Percentiles rank a stretch among this genome's conserved stretches.
phyloP scores from a whole-genome alignment of 2,888 invertebrate species.

The Megamerina dolium region DNA sequence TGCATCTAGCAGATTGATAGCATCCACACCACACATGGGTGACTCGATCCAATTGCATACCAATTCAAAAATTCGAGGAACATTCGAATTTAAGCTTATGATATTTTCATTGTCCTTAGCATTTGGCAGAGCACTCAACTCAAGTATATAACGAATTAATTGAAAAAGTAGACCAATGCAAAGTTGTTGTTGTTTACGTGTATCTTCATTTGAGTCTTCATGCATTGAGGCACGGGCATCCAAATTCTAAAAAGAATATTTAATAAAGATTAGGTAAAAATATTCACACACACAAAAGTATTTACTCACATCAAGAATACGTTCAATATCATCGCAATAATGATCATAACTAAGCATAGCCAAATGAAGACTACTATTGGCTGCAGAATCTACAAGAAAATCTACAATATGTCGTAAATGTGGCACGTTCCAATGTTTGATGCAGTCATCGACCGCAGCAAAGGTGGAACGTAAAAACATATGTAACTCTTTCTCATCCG shows the following conservation, averaged over 20 bases:
- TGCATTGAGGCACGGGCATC: conserved; percentile 6
- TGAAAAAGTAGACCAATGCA: conserved; percentile 38
- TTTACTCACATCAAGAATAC: conserved; percentile 37
- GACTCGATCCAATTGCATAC: conserved; percentile 37
- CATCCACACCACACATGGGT: conserved; percentile 36
- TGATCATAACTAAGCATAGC: conserved; percentile 38
- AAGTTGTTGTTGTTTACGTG: conserved; percentile 35
- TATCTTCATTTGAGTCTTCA: conserved; percentile 37
- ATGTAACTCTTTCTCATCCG: conserved; percentile 37
- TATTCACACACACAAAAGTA: neutral
- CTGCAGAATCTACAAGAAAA: conserved; percentile 38
- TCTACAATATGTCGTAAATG: conserved; percentile 43
- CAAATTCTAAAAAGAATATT: conserved; percentile 10
- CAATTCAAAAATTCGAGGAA: conserved; percentile 38
- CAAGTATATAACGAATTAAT: conserved; percentile 35
- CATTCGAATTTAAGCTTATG: conserved; percentile 40
- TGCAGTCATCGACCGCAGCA: conserved; percentile 36
- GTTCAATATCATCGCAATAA: conserved; percentile 39
- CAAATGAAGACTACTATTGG: conserved; percentile 35
- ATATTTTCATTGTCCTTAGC: conserved; percentile 26
- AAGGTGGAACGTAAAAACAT: conserved; percentile 41
- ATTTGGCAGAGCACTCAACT: conserved; percentile 27
- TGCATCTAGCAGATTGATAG: conserved; percentile 34
- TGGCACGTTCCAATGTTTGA: conserved; percentile 42
- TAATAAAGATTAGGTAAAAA: neutral